phyloP scores from a whole-genome alignment of 2,888 invertebrate species.

The Nineta flava region DNA sequence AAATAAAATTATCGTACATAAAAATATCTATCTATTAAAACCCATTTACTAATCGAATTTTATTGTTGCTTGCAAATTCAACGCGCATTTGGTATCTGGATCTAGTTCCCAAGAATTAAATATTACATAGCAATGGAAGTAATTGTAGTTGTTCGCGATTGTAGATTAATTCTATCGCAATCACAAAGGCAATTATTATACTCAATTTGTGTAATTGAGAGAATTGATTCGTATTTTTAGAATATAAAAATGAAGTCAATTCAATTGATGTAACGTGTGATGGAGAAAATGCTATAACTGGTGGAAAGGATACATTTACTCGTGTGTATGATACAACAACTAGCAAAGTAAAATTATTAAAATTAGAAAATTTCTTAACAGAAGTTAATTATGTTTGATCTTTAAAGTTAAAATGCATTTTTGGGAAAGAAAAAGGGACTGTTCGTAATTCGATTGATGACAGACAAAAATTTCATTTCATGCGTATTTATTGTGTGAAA shows the following conservation, averaged over 20 bases:
- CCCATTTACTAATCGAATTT: no score
- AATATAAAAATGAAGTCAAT: constrained; percentile 24
- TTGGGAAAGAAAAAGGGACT: neutral
- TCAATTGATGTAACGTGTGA: constrained; percentile 20
- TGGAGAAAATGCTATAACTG: constrained; percentile 20
- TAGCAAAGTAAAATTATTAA: constrained; percentile 18
- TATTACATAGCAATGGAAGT: no score
- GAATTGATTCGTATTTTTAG: constrained; percentile 19
- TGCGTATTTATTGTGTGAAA: constrained; percentile 27
- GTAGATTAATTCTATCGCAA: no score
- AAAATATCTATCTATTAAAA: no score
- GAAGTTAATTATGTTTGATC: neutral
- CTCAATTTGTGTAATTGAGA: no score
- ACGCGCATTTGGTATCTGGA: no score
- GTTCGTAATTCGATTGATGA: neutral
- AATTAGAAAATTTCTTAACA: no score
- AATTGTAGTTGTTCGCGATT: no score
- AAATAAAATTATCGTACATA: no score
- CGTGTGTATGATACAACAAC: constrained; percentile 23
- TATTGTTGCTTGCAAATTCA: no score
- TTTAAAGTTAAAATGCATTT: constrained; percentile 14
- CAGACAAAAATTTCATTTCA: constrained; percentile 16
- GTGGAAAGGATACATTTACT: constrained; percentile 24
- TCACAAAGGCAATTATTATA: no score
- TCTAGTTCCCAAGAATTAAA: no score